Evolutionary conservation across 2,797 vertebrate genomes (phyloP).

Genomic region (Poecilia picta): DNA sequence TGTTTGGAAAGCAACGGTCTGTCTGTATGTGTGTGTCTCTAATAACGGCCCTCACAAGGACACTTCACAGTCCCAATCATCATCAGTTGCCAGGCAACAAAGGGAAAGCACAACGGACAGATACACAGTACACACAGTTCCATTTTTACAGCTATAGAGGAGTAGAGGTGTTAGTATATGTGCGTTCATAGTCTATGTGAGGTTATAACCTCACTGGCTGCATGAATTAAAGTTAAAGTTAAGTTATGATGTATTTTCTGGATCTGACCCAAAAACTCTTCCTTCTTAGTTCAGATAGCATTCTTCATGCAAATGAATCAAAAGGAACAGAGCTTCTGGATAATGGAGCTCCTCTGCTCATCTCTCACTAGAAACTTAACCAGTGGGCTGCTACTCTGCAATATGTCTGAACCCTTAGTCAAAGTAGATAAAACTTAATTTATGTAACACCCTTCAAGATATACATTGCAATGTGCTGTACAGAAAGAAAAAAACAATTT

Average conservation of each 20-base stretch:
- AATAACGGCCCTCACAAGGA: conserved; percentile 82
- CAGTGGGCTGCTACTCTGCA: not conserved
- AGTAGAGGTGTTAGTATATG: conserved; percentile 31
- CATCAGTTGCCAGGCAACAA: conserved; percentile 77
- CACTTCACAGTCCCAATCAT: conserved; percentile 81
- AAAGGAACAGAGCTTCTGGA: not conserved
- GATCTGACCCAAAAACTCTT: not conserved
- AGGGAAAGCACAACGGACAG: conserved; percentile 52
- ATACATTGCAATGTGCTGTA: not conserved
- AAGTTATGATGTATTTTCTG: not conserved
- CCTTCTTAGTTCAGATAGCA: not conserved
- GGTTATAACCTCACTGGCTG: not conserved
- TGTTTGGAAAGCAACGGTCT: conserved; percentile 30
- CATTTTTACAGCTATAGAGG: conserved; percentile 50
- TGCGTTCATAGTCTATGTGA: conserved; percentile 1
- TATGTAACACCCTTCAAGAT: not conserved
- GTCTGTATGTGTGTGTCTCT: conserved; percentile 51
- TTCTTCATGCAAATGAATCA: too few relatives aligned
- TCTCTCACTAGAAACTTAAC: not conserved
- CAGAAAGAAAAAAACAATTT: too few relatives aligned
- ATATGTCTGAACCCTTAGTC: not conserved
- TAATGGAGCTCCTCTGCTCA: not conserved
- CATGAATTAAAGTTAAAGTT: not conserved
- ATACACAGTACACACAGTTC: conserved; percentile 49
- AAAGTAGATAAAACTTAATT: not conserved